A percentile compares a stretch with the other conserved stretches of the same genome.
Conservation (phyloP, 2,888 invertebrate genomes). For the Eupithecia insigniata region DNA sequence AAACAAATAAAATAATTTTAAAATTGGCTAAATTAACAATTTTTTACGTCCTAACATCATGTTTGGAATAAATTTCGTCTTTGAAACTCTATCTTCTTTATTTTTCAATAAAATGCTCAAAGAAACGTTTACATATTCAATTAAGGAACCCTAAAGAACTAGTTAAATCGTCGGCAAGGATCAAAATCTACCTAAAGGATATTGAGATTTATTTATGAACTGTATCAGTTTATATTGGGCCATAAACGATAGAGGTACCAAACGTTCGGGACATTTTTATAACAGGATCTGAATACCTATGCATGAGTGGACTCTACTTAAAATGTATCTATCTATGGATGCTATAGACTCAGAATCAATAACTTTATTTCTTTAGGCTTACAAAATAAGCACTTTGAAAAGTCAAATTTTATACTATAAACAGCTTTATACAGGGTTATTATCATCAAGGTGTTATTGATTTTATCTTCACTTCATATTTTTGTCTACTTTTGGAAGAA, state of each 20-base stretch:
- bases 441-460: too few species aligned
- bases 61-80: not conserved
- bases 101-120: not conserved
- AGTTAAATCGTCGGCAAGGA: conserved; percentile 12
- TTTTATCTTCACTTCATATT: too few species aligned
- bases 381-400: too few species aligned
- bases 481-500: too few species aligned
- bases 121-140: not conserved
- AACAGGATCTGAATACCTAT: not conserved
- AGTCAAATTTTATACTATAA: too few species aligned
- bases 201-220: not conserved
- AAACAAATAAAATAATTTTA: too few species aligned
- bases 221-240: conserved; percentile 2
- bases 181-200: conserved; percentile 8
- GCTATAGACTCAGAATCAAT: not conserved
- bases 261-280: not conserved
- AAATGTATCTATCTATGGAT: not conserved
- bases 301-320: not conserved
- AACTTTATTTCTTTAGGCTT: too few species aligned
- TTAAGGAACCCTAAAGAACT: conserved; percentile 3
- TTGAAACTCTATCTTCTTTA: not conserved
- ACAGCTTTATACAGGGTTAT: too few species aligned
- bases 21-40: too few species aligned
- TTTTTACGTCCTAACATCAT: not conserved
- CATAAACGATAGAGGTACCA: not conserved